A percentile compares a stretch with the other conserved stretches of the same genome.
These are phyloP conservation scores for Sorex araneus DNA, from an alignment of 2,113 vertebrate species.

Conservation along the genomic window DNA sequence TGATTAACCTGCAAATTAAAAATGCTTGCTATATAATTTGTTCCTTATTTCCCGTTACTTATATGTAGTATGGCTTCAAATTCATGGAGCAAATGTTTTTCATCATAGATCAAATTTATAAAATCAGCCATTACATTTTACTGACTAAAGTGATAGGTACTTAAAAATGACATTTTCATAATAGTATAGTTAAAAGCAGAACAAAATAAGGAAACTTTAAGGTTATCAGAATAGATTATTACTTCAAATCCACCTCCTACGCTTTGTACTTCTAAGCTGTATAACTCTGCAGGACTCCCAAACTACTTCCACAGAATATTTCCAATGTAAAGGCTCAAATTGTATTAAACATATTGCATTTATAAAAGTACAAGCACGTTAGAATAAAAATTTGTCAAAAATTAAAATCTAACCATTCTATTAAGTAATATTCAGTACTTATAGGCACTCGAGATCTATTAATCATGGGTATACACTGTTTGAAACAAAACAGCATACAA, in stretches of 20 bases:
- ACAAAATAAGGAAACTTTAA: constrained; percentile 40
- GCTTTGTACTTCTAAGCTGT: neutral
- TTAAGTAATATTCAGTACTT: constrained; percentile 23
- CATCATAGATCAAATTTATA: constrained; percentile 51
- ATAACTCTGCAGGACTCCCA: constrained; percentile 2
- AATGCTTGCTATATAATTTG: neutral
- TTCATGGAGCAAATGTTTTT: constrained; percentile 10
- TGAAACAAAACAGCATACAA: neutral
- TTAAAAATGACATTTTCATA: constrained; percentile 37
- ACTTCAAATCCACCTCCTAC: neutral
- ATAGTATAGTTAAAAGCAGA: constrained; percentile 45
- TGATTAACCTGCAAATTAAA: constrained; percentile 94
- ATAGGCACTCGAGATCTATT: neutral
- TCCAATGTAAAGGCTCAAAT: constrained; percentile 31
- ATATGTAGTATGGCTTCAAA: neutral
- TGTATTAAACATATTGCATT: constrained; percentile 13
- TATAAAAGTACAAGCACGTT: constrained; percentile 55
- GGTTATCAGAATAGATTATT: neutral
- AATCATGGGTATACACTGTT: too few species aligned
- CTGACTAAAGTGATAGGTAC: constrained; percentile 10
- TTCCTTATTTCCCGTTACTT: neutral
- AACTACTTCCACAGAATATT: constrained; percentile 49
- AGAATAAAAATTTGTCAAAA: constrained; percentile 46
- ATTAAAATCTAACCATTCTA: constrained; percentile 38
- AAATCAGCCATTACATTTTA: constrained; percentile 32